phyloP scores from a whole-genome alignment of 2,888 invertebrate species.

The Epirrhoe alternata region DNA sequence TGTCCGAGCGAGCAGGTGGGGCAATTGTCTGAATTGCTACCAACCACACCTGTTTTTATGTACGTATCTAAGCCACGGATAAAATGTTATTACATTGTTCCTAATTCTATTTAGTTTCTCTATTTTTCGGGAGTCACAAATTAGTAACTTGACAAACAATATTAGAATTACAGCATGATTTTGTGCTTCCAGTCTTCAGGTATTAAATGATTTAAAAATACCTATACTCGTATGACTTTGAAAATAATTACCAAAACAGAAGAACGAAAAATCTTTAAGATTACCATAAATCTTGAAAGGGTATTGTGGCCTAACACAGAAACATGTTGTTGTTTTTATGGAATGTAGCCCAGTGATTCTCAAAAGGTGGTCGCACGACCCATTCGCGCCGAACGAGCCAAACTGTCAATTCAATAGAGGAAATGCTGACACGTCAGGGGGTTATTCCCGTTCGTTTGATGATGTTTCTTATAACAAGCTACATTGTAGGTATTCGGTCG shows the following conservation, averaged over 20 bases:
- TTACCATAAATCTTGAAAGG: too few species aligned
- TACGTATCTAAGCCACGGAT: constrained; percentile 13
- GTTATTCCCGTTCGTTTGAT: too few species aligned
- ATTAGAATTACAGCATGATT: neutral
- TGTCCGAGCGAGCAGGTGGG: constrained; percentile 12
- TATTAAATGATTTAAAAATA: neutral
- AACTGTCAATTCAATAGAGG: too few species aligned
- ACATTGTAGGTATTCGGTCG: too few species aligned
- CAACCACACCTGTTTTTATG: constrained; percentile 20
- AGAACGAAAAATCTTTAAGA: too few species aligned
- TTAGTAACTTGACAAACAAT: constrained; percentile 5
- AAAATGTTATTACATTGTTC: constrained; percentile 20
- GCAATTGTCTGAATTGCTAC: constrained; percentile 23
- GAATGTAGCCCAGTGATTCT: too few species aligned
- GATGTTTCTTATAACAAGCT: too few species aligned
- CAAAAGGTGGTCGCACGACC: too few species aligned
- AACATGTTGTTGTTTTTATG: too few species aligned
- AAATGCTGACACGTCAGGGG: too few species aligned
- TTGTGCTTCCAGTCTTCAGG: neutral
- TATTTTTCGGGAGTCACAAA: constrained; percentile 11
- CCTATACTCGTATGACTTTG: neutral
- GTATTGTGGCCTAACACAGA: too few species aligned
- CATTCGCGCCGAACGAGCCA: too few species aligned
- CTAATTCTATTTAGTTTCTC: constrained; percentile 10
- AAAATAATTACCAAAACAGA: neutral